Evolutionary conservation across 2,797 vertebrate genomes (phyloP), one percentile per base, ranked within the genome.

Genomic region (Glyptemys insculpta): DNA sequence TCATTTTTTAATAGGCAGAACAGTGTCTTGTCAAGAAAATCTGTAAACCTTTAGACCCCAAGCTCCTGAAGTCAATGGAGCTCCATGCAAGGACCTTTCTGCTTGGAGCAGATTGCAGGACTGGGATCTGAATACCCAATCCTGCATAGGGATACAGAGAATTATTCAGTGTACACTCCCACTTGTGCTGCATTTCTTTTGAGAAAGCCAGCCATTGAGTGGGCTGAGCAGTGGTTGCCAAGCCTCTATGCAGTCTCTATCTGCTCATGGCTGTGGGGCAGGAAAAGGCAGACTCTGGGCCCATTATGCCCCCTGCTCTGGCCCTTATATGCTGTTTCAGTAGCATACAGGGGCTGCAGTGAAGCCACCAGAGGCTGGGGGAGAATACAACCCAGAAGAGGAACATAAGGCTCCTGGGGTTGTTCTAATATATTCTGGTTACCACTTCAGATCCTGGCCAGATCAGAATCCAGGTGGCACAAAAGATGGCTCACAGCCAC

Each of bases 381-480:
- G 79, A 21, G 44, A 78, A 47, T 78, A 49, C 27, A 29, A 72
- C 27, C 44, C 74, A 78, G 44, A 23, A 78, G 14, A 47, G 25
- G 44, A 29, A 14, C 44, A 78, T 31, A 78, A 29, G 44, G 53
- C 0, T 4, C n/a, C 14, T 12, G 14, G 5, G 47, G 29, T 0
- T 23, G 1, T 86, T 91, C 79, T 85, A 68, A 34, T 59, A 93
- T 85, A 2, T 50, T 94, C 87, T 88, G 52, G 74, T 86, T 65
- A 37, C 0, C 1, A 37, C 57, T 68, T 84, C 47, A 76, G 50
- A 86, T 23, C n/a, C n/a, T 80, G 65, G 49, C 29, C 15, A 76
- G 34, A 76, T 53, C 41, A 95, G 87, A 93, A 93, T 78, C 54
- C 50, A 19, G 25, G 88, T 87, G 41, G 88, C 78, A 47, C n/a